Evolutionary conservation across 2,113 vertebrate genomes (phyloP).

Genomic region (Strix aluco): DNA sequence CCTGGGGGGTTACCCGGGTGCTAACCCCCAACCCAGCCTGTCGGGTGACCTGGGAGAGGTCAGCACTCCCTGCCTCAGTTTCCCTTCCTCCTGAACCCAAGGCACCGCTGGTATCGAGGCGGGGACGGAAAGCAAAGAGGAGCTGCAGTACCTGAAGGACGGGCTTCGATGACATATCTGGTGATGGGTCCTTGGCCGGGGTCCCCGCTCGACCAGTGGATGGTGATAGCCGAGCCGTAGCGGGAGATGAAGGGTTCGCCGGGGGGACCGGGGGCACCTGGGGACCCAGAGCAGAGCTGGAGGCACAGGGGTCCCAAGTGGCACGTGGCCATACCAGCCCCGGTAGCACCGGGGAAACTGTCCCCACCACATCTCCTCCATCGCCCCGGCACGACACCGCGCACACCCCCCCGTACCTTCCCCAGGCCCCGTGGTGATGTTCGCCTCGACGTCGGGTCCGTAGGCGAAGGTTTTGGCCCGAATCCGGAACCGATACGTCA

Average conservation of each 20-base stretch:
- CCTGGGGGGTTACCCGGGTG: too few relatives aligned
- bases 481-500: conserved; percentile 93
- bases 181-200: conserved; percentile 92
- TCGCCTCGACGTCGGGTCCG: conserved; percentile 92
- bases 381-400: accelerated
- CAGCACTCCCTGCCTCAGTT: background rate
- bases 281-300: background rate
- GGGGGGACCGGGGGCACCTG: conserved; percentile 92
- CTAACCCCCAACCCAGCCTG: background rate
- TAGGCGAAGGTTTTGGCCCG: conserved; percentile 93
- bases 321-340: background rate
- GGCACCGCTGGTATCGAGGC: accelerated
- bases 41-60: background rate
- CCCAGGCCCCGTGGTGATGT: conserved; percentile 94
- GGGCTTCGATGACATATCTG: conserved; percentile 93
- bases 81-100: background rate
- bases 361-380: background rate
- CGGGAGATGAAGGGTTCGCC: conserved; percentile 93
- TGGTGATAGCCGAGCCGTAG: conserved; percentile 90
- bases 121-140: background rate
- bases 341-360: accelerated
- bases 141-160: conserved; percentile 87
- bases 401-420: conserved; percentile 74
- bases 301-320: accelerated
- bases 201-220: conserved; percentile 95